Evolutionary conservation across 2,797 vertebrate genomes (phyloP), one percentile per base, ranked within the genome.

Genomic region (Hoplostethus mediterraneus): DNA sequence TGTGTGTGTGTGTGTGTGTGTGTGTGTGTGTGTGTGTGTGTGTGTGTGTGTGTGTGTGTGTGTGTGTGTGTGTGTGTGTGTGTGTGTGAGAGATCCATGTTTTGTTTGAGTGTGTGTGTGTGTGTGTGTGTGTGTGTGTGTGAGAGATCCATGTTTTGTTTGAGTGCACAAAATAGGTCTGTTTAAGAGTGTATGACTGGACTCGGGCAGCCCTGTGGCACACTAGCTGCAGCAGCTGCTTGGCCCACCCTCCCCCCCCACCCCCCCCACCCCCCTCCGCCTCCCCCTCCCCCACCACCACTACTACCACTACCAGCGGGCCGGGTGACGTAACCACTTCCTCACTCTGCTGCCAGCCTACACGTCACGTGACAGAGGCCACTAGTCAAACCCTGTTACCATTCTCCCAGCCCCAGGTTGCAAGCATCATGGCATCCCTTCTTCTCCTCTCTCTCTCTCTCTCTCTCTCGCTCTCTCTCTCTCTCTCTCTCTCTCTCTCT

Each of bases 161-260:
- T 59, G 25, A 5, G 45, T 47, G 45, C 12, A 45, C 54, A 56
- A 36, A 77, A 56, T 1, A 33, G 56, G 33, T 14, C 70, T 67
- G 67, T 71, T 48, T 51, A 48, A 60, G 67, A 13, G 48, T 28
- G 70, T 68, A 65, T 66, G 67, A 4, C 72, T 62, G 55, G 54
- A 58, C 21, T 0, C 44, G 45, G 66, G 72, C 74, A 80, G 78
- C 85, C 87, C 84, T 75, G 84, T 90, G 89, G 89, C 89, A 75
- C 77, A 75, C 75, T 30, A 71, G 88, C 87, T 73, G 72, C 82
- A 89, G 85, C 92, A 92, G 87, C 90, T 90, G 90, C 88, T 89
- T 69, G 38, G 74, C 81, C 81, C 79, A 45, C 57, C 82, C 82
- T 72, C 57, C 63, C 79, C 52, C 71, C 83, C 57, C 67, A n/a